A percentile compares a stretch with the other conserved stretches of the same genome.
Evolutionary conservation across 2,888 invertebrate species (phyloP).

Genomic region (Eristalis pertinax): DNA sequence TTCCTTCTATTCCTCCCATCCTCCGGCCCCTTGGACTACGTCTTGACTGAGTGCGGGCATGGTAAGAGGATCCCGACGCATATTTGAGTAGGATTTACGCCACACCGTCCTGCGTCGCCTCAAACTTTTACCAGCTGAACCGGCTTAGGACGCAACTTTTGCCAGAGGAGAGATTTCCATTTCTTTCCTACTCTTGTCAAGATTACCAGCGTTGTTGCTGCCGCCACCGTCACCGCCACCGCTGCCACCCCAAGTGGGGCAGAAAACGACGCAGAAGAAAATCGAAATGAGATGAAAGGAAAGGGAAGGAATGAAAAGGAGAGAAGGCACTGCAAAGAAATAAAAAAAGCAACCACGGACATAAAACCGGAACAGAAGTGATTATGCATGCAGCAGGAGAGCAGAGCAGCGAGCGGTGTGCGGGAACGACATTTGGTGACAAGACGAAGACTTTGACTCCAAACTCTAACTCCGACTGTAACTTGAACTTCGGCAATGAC

Average conservation of each 20-base stretch:
- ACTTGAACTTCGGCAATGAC: slow-evolving; percentile 16
- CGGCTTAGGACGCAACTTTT: slow-evolving; percentile 69
- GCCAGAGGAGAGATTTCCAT: slow-evolving; percentile 47
- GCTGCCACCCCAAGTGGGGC: not conserved
- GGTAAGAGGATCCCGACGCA: slow-evolving; percentile 41
- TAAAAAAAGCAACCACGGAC: slow-evolving; percentile 28
- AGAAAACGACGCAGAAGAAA: slow-evolving; percentile 23
- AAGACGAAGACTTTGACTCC: slow-evolving; percentile 33
- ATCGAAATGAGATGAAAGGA: slow-evolving; percentile 27
- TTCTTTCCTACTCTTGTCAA: slow-evolving; percentile 43
- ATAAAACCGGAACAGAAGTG: slow-evolving; percentile 68
- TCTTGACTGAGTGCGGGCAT: not conserved
- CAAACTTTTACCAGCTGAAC: slow-evolving; percentile 54
- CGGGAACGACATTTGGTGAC: slow-evolving; percentile 54
- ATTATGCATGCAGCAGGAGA: slow-evolving; percentile 64
- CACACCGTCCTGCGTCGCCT: slow-evolving; percentile 20
- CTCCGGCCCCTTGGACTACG: not conserved
- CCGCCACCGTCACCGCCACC: too few relatives aligned
- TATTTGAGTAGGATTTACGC: slow-evolving; percentile 69
- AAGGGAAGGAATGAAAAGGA: not conserved
- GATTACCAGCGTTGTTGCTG: slow-evolving; percentile 9
- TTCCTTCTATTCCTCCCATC: not conserved
- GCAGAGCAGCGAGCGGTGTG: slow-evolving; percentile 15
- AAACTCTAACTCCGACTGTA: not conserved
- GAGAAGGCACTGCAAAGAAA: not conserved